These are phyloP conservation scores for Ranitomeya imitator DNA, from an alignment of 2,113 vertebrate genomes.

Conservation along the genomic window DNA sequence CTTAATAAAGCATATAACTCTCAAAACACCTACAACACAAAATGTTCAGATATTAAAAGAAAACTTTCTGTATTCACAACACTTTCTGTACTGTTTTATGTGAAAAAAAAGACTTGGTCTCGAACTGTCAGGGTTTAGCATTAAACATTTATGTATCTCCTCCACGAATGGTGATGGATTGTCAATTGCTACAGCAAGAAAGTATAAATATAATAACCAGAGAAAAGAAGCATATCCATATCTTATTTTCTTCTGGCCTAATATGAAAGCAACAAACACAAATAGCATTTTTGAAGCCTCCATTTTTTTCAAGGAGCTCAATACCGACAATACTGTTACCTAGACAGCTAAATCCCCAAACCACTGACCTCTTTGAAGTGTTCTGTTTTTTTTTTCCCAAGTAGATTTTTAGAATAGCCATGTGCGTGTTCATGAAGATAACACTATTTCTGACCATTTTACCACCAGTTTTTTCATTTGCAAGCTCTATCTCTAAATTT, in stretches of 20 bases:
- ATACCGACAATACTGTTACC: too few relatives aligned
- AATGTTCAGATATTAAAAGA: neutral
- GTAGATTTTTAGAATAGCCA: too few relatives aligned
- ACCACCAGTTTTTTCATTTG: too few relatives aligned
- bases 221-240: neutral
- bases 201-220: neutral
- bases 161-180: neutral
- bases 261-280: neutral
- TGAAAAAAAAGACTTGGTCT: neutral
- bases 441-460: too few relatives aligned
- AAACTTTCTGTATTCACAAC: neutral
- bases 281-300: neutral
- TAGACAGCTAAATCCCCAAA: too few relatives aligned
- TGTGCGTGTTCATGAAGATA: too few relatives aligned
- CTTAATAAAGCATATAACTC: neutral
- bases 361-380: too few relatives aligned
- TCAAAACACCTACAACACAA: neutral
- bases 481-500: too few relatives aligned
- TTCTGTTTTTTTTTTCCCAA: too few relatives aligned
- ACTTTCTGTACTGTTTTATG: neutral
- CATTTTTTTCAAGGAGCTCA: neutral
- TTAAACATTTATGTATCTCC: constrained; percentile 16
- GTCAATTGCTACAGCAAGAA: neutral
- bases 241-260: neutral
- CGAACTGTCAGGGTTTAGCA: neutral